Conservation (phyloP, 1,140 invertebrate species). For the Hydropsyche tenuis region DNA sequence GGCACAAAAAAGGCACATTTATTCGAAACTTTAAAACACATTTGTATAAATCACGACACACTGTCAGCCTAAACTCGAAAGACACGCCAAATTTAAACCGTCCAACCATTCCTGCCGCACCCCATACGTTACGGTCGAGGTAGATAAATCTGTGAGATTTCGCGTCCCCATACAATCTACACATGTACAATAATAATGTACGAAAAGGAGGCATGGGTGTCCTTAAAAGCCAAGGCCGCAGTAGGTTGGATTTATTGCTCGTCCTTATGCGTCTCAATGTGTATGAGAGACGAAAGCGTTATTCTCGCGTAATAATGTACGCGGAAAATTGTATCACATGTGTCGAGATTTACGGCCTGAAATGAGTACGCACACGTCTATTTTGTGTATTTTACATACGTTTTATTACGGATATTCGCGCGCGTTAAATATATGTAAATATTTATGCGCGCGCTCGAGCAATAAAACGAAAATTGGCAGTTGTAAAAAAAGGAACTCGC, state of each 20-base stretch:
- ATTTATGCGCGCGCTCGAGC: no score
- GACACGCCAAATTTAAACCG: no score
- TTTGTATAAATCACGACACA: no score
- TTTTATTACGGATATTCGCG: neutral
- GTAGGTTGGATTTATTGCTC: slow-evolving; percentile 32
- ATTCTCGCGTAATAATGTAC: slow-evolving; percentile 29
- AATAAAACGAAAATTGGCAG: no score
- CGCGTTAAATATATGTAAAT: no score
- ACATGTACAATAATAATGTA: neutral
- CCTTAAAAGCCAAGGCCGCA: slow-evolving; percentile 7
- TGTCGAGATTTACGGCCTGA: slow-evolving; percentile 25
- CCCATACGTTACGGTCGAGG: neutral
- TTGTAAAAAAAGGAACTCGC: no score
- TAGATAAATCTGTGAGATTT: slow-evolving; percentile 40
- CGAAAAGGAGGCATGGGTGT: neutral
- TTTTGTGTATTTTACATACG: neutral
- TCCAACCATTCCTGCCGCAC: no score
- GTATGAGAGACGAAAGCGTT: slow-evolving; percentile 24
- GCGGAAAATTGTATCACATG: slow-evolving; percentile 27
- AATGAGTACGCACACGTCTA: neutral
- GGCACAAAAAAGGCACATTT: no score
- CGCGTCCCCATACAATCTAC: neutral
- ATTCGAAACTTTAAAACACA: no score
- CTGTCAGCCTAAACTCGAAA: no score
- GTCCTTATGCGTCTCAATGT: slow-evolving; percentile 26